These are phyloP conservation scores for Tetranychus urticae DNA, from an alignment of 1,140 invertebrate genomes.

Conservation along the genomic window DNA sequence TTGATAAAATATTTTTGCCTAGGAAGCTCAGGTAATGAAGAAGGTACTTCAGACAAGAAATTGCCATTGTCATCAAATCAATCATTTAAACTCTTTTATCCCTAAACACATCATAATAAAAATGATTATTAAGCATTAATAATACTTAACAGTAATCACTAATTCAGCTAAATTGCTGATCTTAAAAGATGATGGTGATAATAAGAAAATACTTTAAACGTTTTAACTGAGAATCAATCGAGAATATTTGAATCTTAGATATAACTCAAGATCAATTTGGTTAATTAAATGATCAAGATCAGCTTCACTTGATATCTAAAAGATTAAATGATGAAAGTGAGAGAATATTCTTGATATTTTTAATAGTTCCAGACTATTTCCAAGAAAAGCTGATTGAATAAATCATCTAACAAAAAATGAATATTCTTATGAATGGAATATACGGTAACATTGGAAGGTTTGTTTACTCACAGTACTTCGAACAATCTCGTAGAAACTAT, in stretches of 20 bases:
- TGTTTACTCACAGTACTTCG: neutral
- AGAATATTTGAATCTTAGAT: neutral
- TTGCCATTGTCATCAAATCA: no score
- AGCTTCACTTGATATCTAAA: neutral
- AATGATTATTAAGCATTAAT: no score
- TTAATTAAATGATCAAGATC: neutral
- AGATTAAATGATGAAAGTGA: neutral
- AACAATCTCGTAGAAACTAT: neutral
- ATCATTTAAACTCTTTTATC: no score
- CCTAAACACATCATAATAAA: no score
- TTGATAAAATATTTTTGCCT: no score
- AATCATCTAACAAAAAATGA: neutral
- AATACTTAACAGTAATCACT: no score
- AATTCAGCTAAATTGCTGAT: no score
- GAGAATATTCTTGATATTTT: neutral
- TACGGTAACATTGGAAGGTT: neutral
- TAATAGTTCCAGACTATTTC: neutral
- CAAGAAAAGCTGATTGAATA: neutral
- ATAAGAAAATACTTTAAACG: no score
- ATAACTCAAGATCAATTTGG: neutral
- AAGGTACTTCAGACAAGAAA: no score
- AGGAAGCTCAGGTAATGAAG: no score
- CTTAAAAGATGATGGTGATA: no score
- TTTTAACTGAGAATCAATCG: no score
- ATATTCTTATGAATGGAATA: neutral